phyloP scores from a whole-genome alignment of 1,140 invertebrate species.

The Micrasema longulum region DNA sequence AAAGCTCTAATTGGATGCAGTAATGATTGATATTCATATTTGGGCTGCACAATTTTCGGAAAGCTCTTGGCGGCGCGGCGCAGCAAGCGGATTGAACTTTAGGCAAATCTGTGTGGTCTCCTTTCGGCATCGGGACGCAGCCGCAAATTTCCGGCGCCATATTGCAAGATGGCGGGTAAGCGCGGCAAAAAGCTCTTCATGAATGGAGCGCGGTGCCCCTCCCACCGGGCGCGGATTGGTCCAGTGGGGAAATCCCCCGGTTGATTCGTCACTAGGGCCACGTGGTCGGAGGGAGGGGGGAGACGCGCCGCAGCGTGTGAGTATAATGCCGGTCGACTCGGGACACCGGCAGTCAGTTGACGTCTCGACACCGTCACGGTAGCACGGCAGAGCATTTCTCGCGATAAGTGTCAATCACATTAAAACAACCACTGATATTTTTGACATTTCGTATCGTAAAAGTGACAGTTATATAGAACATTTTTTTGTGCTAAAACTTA shows the following conservation, averaged over 20 bases:
- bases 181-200: constrained; percentile 26
- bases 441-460: constrained; percentile 23
- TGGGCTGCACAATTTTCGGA: background rate
- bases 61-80: background rate
- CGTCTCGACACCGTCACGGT: constrained; percentile 23
- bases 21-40: background rate
- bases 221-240: constrained; percentile 27
- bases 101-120: background rate
- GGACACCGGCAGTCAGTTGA: constrained; percentile 11
- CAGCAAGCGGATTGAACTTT: background rate
- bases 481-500: background rate
- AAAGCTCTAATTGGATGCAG: constrained; percentile 3
- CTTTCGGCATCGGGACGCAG: background rate
- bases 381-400: background rate
- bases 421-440: constrained; percentile 9
- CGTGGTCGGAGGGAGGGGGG: constrained; percentile 10
- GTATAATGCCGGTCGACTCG: constrained; percentile 7
- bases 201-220: constrained; percentile 20
- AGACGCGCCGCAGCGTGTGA: too few relatives aligned
- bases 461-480: constrained; percentile 14
- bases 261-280: constrained; percentile 32
- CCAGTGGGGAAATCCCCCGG: constrained; percentile 13
- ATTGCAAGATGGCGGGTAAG: constrained; percentile 22
- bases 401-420: background rate
- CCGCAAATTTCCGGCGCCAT: constrained; percentile 6